These are phyloP conservation scores for Callionymus lyra DNA, from an alignment of 2,113 vertebrate species.

Conservation along the genomic window DNA sequence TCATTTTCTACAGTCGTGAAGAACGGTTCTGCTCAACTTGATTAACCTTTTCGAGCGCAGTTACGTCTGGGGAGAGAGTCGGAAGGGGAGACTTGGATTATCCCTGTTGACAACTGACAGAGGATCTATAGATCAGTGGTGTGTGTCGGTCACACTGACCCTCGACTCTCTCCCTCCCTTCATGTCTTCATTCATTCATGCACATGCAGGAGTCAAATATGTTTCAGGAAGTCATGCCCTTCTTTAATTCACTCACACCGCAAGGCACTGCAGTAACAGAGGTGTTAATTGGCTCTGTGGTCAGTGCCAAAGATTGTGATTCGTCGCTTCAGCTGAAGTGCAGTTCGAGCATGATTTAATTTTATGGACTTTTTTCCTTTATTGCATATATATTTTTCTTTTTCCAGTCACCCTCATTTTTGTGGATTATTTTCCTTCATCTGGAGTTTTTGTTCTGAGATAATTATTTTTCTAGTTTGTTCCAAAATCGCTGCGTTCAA, in stretches of 20 bases:
- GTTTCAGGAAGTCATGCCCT: not conserved
- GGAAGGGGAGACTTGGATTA: slow-evolving; percentile 12
- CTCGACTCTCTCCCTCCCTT: not conserved
- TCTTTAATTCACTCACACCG: slow-evolving; percentile 12
- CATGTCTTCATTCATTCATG: no score
- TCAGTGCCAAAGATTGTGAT: no score
- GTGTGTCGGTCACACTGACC: slow-evolving; percentile 35
- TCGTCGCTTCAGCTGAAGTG: no score
- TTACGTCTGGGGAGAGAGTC: slow-evolving; percentile 31
- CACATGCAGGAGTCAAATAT: no score
- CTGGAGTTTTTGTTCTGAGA: no score
- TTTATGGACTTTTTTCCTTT: no score
- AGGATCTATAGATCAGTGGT: slow-evolving; percentile 38
- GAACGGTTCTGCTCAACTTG: slow-evolving; percentile 1
- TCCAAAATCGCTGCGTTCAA: no score
- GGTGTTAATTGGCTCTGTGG: slow-evolving; percentile 24
- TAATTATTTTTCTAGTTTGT: no score
- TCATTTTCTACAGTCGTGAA: not conserved
- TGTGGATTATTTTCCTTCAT: no score
- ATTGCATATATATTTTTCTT: no score
- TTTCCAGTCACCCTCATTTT: no score
- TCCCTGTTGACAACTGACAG: slow-evolving; percentile 22
- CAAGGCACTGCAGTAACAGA: slow-evolving; percentile 19
- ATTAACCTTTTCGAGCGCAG: slow-evolving; percentile 16
- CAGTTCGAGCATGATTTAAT: no score